A percentile compares a stretch with the other conserved stretches of the same genome.
Conservation (phyloP, 1,140 invertebrate species). For the Bombus breviceps region DNA sequence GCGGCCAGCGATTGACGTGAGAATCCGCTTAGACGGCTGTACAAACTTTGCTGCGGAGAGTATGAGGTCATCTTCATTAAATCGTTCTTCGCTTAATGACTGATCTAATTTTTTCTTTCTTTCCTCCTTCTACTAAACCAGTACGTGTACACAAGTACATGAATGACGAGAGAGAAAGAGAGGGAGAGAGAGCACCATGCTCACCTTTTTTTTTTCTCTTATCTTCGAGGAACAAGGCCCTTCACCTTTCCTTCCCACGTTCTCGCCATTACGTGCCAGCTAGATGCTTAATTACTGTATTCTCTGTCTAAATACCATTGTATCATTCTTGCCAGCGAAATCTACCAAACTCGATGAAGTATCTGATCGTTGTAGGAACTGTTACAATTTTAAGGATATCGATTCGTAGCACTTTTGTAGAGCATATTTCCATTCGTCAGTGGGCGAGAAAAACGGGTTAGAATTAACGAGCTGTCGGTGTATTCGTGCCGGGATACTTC, state of each 20-base stretch:
- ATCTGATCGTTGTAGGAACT: not conserved
- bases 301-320: not conserved
- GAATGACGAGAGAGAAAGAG: not conserved
- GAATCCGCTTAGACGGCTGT: slow-evolving; percentile 79
- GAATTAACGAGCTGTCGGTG: slow-evolving; percentile 14
- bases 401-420: slow-evolving; percentile 8
- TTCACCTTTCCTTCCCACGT: slow-evolving; percentile 42
- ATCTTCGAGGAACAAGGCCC: slow-evolving; percentile 29
- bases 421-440: not conserved
- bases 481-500: not conserved
- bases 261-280: not conserved
- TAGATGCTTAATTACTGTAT: slow-evolving; percentile 18
- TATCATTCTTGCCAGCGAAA: not conserved
- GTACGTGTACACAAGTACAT: not conserved
- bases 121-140: not conserved
- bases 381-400: slow-evolving; percentile 15
- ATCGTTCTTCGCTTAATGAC: slow-evolving; percentile 82
- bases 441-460: slow-evolving; percentile 5
- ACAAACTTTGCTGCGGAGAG: slow-evolving; percentile 74
- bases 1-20: slow-evolving; percentile 82
- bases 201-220: slow-evolving; percentile 41
- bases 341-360: not conserved
- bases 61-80: slow-evolving; percentile 84
- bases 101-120: slow-evolving; percentile 80
- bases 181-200: not conserved